phyloP scores from a whole-genome alignment of 2,113 vertebrate species.

The Pterocles burchelli region DNA sequence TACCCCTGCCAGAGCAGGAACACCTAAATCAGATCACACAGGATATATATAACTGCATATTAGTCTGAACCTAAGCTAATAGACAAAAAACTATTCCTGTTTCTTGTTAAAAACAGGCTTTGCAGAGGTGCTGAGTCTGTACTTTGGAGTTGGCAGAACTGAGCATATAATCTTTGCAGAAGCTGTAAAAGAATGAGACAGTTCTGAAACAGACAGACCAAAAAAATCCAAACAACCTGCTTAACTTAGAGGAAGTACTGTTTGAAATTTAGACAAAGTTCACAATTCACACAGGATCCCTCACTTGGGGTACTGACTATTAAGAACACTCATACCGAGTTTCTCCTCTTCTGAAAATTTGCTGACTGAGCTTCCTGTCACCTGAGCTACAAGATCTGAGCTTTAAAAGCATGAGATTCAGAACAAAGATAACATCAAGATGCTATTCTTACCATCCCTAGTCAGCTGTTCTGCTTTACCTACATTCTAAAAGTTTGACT shows the following conservation, averaged over 20 bases:
- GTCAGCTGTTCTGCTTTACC: not conserved
- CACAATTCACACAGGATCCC: not conserved
- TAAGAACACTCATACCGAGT: rapidly evolving
- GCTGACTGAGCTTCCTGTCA: not conserved
- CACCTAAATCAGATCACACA: too few species aligned
- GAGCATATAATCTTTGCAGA: not conserved
- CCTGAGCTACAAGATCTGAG: not conserved
- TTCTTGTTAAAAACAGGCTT: not conserved
- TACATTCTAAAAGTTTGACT: not conserved
- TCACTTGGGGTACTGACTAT: not conserved
- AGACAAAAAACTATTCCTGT: not conserved
- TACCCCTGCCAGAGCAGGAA: too few species aligned
- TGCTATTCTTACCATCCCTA: not conserved
- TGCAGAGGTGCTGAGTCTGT: not conserved
- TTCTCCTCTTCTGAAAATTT: not conserved
- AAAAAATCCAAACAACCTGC: not conserved
- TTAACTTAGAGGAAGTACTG: not conserved
- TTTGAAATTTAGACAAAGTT: not conserved
- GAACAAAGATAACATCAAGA: not conserved
- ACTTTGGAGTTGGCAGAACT: not conserved
- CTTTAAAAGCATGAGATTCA: not conserved
- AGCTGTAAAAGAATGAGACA: not conserved
- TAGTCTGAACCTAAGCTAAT: not conserved
- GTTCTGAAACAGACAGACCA: not conserved
- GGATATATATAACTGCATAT: too few species aligned